Base-by-base conservation (phyloP, 1,140 invertebrate species). In the Drosophila guanche region DNA sequence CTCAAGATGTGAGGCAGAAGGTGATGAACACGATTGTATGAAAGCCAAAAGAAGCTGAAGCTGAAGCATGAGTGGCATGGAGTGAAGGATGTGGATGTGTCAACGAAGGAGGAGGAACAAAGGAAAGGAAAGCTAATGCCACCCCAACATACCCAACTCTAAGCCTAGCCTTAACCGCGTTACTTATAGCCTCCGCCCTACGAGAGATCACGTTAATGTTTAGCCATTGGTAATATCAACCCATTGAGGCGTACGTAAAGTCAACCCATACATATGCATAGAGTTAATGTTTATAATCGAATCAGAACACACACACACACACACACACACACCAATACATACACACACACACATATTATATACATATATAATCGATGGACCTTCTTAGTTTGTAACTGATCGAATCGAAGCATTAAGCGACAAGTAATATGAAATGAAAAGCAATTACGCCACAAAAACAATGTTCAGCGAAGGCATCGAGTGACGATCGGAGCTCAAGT, bases 251-350 rank as follows among this genome's bases (percentile, higher is more conserved):
- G 76, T 63, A 55, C 67, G 72, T 77, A 55, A 61, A 75, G 60
- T 80, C 69, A 67, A 89, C 66, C 48, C 66, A 89, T 76, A 78
- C 84, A 84, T 81, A 78, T 89, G 74, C 83, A 67, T 75, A 89
- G 60, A 56, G 51, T 75, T 78, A 77, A 83, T 75, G 61, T 60
- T 83, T 83, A 76, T 60, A 74, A 45, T 59, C 45, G 22, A n/a
- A 53, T 1, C 42, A 58, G 55, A 10, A 53, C 48, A 56, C 16
- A 67, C 16, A 47, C 22, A 53, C 14, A 57, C 12, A 43, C 27
- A 57, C 20, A 66, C 22, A 66, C 20, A 58, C 23, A 58, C 41
- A 55, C 45, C n/a, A n/a, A n/a, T n/a, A 53, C 14, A 57, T 10
- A 43, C 27, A 57, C 20, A 66, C 22, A 46, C 33, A 52, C 22